phyloP scores from a whole-genome alignment of 2,797 vertebrate species.

The Knipowitschia caucasica region DNA sequence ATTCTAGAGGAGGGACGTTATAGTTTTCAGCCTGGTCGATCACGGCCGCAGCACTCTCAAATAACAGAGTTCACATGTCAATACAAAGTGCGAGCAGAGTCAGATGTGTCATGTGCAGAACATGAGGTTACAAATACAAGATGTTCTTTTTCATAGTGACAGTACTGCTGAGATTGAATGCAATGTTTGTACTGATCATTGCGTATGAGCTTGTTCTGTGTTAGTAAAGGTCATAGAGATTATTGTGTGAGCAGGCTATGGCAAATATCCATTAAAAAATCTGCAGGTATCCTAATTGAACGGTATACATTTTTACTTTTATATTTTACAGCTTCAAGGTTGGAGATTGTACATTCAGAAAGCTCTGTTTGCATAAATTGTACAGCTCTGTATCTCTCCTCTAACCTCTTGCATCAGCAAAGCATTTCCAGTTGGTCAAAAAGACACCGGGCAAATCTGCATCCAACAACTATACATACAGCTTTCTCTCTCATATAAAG shows the following conservation, averaged over 20 bases:
- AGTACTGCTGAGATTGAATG: no score
- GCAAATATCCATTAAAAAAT: no score
- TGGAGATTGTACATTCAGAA: neutral
- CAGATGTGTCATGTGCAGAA: neutral
- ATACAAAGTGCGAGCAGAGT: neutral
- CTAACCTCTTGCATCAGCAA: slow-evolving; percentile 7
- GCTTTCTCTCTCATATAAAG: no score
- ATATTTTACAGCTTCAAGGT: neutral
- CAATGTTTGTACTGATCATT: neutral
- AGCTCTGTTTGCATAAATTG: neutral
- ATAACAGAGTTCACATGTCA: slow-evolving; percentile 2
- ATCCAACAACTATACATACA: neutral
- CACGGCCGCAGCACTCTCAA: slow-evolving; percentile 1
- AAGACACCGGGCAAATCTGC: neutral
- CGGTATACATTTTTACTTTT: neutral
- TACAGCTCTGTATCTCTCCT: neutral
- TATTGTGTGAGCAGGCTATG: no score
- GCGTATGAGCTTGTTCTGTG: no score
- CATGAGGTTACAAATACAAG: neutral
- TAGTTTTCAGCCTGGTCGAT: slow-evolving; percentile 9
- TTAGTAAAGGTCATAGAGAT: no score
- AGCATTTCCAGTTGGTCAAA: neutral
- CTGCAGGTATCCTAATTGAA: neutral
- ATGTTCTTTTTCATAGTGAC: neutral
- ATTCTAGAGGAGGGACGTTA: neutral